Conservation (phyloP, 2,797 vertebrate species). For the Molothrus ater region DNA sequence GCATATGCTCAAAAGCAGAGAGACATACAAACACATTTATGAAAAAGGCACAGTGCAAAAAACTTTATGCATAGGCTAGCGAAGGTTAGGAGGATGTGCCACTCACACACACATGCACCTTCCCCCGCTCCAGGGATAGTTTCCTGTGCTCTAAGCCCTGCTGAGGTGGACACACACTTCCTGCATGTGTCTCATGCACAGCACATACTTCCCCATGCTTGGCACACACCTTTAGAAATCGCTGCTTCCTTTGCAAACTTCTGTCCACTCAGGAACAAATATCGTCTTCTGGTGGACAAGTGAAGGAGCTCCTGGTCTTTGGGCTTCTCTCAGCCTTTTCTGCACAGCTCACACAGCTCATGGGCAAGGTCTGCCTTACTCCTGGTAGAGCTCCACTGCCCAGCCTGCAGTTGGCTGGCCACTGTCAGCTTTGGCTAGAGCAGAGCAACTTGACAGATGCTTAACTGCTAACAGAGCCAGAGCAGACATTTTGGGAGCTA, state of each 20-base stretch:
- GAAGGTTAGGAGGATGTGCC: neutral
- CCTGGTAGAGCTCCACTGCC: neutral
- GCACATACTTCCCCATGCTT: rapidly evolving
- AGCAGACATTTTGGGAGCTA: neutral
- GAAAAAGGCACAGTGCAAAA: neutral
- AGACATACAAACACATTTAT: neutral
- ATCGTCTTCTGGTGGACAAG: neutral
- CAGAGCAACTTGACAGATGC: neutral
- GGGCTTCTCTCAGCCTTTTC: neutral
- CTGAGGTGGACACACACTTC: neutral
- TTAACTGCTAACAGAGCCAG: neutral
- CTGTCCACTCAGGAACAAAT: neutral
- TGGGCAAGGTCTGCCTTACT: neutral
- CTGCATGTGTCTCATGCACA: neutral
- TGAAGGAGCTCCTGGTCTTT: neutral
- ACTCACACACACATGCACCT: neutral
- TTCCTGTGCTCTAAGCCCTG: neutral
- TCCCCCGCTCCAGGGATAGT: neutral
- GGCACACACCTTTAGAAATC: neutral
- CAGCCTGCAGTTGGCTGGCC: neutral
- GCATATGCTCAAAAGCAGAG: neutral
- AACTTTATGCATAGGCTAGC: neutral
- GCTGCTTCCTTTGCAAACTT: neutral
- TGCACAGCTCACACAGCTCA: neutral
- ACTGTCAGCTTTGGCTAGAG: neutral